These are phyloP conservation scores for Prosapia bicincta DNA, from an alignment of 2,888 invertebrate genomes.

Conservation along the genomic window DNA sequence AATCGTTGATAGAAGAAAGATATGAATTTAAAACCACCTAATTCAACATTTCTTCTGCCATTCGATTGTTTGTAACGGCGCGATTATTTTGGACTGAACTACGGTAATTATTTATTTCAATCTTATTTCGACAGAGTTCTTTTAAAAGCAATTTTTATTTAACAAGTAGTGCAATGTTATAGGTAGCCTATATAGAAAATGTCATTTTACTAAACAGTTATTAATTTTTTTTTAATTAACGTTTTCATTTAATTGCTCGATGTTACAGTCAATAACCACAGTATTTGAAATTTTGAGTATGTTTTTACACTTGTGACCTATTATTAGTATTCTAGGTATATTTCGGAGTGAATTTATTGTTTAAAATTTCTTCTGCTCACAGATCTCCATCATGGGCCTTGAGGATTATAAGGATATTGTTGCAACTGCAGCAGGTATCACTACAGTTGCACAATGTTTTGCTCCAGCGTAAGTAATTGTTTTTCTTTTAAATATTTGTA, in stretches of 20 bases:
- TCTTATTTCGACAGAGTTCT: no score
- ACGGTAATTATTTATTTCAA: background rate
- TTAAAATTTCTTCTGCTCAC: background rate
- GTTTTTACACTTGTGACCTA: no score
- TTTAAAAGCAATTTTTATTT: no score
- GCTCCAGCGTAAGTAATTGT: conserved; percentile 61
- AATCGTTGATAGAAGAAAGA: background rate
- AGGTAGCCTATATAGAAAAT: no score
- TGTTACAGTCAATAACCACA: no score
- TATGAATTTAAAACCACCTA: background rate
- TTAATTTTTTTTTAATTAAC: no score
- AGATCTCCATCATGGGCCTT: conserved; percentile 46
- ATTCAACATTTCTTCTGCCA: background rate
- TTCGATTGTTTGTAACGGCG: background rate
- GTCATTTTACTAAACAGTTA: no score
- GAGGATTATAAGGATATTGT: conserved; percentile 66
- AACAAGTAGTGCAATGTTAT: no score
- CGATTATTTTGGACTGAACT: background rate
- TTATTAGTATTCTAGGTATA: background rate
- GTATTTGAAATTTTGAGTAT: no score
- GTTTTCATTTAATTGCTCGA: no score
- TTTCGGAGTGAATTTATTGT: background rate
- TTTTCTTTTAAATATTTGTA: no score
- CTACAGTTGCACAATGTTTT: conserved; percentile 80
- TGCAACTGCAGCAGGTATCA: conserved; percentile 64